Conservation (phyloP, 2,797 vertebrate genomes). For the Sebastes vulpes region DNA sequence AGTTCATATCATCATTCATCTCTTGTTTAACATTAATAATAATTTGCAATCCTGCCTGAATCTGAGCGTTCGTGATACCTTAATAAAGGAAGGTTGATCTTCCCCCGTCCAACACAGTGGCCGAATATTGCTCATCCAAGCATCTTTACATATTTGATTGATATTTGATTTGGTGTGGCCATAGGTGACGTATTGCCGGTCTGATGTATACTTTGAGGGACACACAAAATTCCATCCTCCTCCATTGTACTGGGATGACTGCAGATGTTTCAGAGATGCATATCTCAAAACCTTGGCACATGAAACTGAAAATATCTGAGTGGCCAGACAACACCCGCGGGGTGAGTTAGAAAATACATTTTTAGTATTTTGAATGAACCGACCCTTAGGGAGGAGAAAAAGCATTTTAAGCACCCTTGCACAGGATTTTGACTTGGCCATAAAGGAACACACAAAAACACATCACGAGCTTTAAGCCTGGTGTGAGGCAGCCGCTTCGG, state of each 20-base stretch:
- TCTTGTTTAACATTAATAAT: too few relatives aligned
- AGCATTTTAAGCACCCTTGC: not conserved
- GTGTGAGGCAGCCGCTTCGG: not conserved
- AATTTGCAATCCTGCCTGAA: too few relatives aligned
- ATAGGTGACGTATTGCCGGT: too few relatives aligned
- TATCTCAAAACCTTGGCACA: not conserved
- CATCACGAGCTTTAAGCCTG: not conserved
- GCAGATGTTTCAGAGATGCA: not conserved
- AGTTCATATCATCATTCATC: too few relatives aligned
- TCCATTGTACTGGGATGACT: not conserved
- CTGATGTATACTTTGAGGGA: not conserved
- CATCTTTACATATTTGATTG: too few relatives aligned
- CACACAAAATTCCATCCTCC: not conserved
- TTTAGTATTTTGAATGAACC: not conserved
- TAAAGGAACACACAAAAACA: slow-evolving; percentile 5
- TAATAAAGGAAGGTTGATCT: too few relatives aligned
- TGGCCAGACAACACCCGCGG: not conserved
- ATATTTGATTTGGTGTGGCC: too few relatives aligned
- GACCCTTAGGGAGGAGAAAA: not conserved
- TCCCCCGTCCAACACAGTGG: too few relatives aligned
- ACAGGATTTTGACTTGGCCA: not conserved
- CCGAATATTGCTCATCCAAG: too few relatives aligned
- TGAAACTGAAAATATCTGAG: not conserved
- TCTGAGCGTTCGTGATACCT: too few relatives aligned
- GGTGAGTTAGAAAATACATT: not conserved